Conservation (phyloP, 1,140 invertebrate genomes). For the Atta texana region DNA sequence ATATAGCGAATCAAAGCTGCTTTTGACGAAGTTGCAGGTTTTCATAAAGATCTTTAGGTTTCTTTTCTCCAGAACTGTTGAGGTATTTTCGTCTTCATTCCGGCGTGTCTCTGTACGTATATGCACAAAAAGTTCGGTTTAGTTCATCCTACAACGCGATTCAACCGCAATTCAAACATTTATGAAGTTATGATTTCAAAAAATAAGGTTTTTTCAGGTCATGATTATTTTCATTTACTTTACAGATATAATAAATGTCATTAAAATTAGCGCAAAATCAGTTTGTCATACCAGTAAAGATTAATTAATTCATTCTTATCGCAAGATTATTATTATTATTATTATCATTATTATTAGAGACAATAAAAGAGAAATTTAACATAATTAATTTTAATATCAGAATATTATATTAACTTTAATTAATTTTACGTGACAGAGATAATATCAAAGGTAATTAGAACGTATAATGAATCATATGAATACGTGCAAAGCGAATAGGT, state of each 20-base stretch:
- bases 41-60: slow-evolving; percentile 39
- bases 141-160: slow-evolving; percentile 2
- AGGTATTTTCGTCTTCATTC: slow-evolving; percentile 65
- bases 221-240: neutral
- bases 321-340: slow-evolving; percentile 22
- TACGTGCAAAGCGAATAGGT: neutral
- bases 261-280: neutral
- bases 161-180: neutral
- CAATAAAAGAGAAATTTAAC: neutral
- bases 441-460: slow-evolving; percentile 5
- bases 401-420: slow-evolving; percentile 23
- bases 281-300: neutral
- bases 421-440: slow-evolving; percentile 13
- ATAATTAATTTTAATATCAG: slow-evolving; percentile 10
- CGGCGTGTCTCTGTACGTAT: neutral
- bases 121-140: slow-evolving; percentile 19
- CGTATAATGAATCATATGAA: neutral
- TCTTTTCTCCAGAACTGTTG: slow-evolving; percentile 19
- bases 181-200: neutral
- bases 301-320: neutral
- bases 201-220: slow-evolving; percentile 10
- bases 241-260: too few species aligned
- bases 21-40: slow-evolving; percentile 11
- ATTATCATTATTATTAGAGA: slow-evolving; percentile 27
- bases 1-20: neutral